Conservation (phyloP, 2,888 invertebrate genomes). For the Yponomeuta evonymella region DNA sequence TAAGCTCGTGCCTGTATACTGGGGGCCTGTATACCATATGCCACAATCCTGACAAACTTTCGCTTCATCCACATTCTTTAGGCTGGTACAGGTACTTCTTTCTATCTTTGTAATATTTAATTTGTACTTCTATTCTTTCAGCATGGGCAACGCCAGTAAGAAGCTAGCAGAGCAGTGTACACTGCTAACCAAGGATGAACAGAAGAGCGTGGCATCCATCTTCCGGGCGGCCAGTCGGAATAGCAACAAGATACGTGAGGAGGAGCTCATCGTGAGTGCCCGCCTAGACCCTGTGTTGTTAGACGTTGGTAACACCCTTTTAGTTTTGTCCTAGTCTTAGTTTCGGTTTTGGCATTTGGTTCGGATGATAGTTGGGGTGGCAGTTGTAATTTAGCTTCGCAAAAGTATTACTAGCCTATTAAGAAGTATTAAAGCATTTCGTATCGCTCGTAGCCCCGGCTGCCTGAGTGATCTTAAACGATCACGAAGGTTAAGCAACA, state of each 20-base stretch:
- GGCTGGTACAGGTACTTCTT: no score
- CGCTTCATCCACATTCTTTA: no score
- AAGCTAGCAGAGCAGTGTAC: constrained; percentile 80
- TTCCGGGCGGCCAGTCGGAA: constrained; percentile 79
- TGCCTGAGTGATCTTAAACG: no score
- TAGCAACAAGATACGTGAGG: constrained; percentile 79
- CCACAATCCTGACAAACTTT: no score
- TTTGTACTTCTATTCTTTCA: neutral
- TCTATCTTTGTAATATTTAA: neutral
- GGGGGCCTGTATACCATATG: no score
- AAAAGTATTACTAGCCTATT: no score
- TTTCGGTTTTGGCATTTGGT: neutral
- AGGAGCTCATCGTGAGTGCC: constrained; percentile 80
- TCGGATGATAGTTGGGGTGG: neutral
- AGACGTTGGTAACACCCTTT: constrained; percentile 67
- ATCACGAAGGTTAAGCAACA: no score
- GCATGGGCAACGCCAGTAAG: constrained; percentile 79
- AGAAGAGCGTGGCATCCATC: constrained; percentile 77
- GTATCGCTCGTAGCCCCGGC: no score
- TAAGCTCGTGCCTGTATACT: no score
- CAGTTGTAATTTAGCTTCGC: no score
- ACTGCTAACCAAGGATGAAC: constrained; percentile 78
- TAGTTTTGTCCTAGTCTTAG: constrained; percentile 27
- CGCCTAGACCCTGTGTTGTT: constrained; percentile 63
- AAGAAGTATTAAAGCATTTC: no score